Evolutionary conservation across 2,888 invertebrate genomes (phyloP).

Genomic region (Stenodema calcarata): DNA sequence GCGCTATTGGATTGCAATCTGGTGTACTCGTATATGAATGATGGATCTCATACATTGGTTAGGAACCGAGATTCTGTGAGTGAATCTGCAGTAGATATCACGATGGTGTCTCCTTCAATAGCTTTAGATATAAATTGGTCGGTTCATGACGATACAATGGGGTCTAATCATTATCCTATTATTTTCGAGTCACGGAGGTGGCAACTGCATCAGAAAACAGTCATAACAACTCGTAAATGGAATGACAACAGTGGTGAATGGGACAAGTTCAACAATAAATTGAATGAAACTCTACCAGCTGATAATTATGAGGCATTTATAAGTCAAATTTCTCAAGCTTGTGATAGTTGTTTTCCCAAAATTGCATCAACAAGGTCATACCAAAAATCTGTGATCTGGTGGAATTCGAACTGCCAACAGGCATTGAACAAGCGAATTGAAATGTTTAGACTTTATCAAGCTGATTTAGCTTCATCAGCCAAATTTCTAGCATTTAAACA

Average conservation of each 20-base stretch:
- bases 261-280: not conserved
- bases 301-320: too few relatives aligned
- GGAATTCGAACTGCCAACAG: too few relatives aligned
- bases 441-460: too few relatives aligned
- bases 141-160: not conserved
- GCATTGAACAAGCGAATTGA: too few relatives aligned
- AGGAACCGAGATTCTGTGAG: not conserved
- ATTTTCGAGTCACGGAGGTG: not conserved
- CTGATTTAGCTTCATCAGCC: too few relatives aligned
- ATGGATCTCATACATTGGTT: not conserved
- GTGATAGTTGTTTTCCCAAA: too few relatives aligned
- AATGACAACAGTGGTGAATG: not conserved
- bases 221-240: not conserved
- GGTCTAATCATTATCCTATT: not conserved
- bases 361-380: too few relatives aligned
- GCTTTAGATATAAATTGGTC: not conserved
- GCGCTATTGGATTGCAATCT: not conserved
- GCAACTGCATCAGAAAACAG: not conserved
- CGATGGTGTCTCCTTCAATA: not conserved
- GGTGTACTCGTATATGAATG: not conserved
- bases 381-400: too few relatives aligned
- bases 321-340: too few relatives aligned
- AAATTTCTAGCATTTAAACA: too few relatives aligned
- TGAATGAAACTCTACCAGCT: too few relatives aligned
- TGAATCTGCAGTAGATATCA: not conserved